Evolutionary conservation across 2,113 vertebrate genomes (phyloP).

Genomic region (Scomber scombrus): DNA sequence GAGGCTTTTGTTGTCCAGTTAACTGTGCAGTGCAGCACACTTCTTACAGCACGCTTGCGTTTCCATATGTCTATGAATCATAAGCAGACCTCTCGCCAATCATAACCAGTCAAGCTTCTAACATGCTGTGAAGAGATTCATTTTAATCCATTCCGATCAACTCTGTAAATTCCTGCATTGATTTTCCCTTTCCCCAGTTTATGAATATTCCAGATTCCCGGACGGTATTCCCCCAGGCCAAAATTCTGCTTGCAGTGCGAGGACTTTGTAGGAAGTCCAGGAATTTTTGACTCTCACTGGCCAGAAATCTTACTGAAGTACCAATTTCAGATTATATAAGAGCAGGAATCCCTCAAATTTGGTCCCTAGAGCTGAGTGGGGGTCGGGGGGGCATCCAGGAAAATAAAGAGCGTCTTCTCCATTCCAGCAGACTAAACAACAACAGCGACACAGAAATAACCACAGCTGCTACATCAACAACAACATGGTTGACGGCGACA

Average conservation of each 20-base stretch:
- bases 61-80: slow-evolving; percentile 40
- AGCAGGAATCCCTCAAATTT: slow-evolving; percentile 51
- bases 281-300: slow-evolving; percentile 56
- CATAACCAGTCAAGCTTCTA: not conserved
- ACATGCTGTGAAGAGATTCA: not conserved
- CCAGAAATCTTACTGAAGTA: slow-evolving; percentile 48
- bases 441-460: slow-evolving; percentile 58
- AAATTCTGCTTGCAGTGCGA: slow-evolving; percentile 40
- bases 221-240: slow-evolving; percentile 39
- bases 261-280: slow-evolving; percentile 53
- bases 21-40: slow-evolving; percentile 8
- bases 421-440: slow-evolving; percentile 68
- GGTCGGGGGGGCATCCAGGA: slow-evolving; percentile 26
- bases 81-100: not conserved
- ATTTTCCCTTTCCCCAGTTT: slow-evolving; percentile 44
- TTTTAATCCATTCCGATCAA: slow-evolving; percentile 10
- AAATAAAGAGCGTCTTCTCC: slow-evolving; percentile 46
- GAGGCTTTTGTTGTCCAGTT: not conserved
- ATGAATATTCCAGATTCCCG: slow-evolving; percentile 46
- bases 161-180: not conserved
- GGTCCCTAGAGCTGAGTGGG: not conserved
- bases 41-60: not conserved
- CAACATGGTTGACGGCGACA: slow-evolving; percentile 48
- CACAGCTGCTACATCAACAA: slow-evolving; percentile 55
- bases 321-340: slow-evolving; percentile 45